Percentiles rank a stretch among this genome's conserved stretches.
phyloP scores from a whole-genome alignment of 2,113 vertebrate genomes.

The Malurus cyaneus region DNA sequence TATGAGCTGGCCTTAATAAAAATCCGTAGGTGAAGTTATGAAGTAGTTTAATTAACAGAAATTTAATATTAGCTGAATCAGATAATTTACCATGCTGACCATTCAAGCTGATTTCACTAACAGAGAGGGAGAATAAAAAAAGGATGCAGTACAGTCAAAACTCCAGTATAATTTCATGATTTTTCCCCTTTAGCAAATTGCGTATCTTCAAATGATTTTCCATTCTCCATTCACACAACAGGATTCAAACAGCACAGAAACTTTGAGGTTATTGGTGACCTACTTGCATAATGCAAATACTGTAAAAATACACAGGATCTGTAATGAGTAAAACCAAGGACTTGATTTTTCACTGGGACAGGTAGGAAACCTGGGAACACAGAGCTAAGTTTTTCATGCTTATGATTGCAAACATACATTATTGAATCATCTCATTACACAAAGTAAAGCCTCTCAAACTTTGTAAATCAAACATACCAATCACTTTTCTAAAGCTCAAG shows the following conservation, averaged over 20 bases:
- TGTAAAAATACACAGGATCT: background rate
- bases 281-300: constrained; percentile 30
- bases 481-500: background rate
- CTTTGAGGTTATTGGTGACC: constrained; percentile 35
- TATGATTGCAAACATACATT: background rate
- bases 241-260: constrained; percentile 23
- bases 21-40: constrained; percentile 52
- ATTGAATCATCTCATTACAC: background rate
- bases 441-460: background rate
- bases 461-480: background rate
- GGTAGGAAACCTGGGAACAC: background rate
- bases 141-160: background rate
- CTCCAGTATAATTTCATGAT: background rate
- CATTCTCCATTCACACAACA: constrained; percentile 41
- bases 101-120: constrained; percentile 63
- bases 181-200: constrained; percentile 37
- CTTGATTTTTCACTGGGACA: background rate
- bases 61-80: constrained; percentile 51
- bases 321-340: background rate
- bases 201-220: constrained; percentile 39
- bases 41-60: constrained; percentile 67
- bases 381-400: background rate
- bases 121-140: constrained; percentile 5
- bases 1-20: constrained; percentile 61
- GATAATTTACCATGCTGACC: constrained; percentile 32